Conservation (phyloP, 2,797 vertebrate genomes). For the Cottoperca gobio region DNA sequence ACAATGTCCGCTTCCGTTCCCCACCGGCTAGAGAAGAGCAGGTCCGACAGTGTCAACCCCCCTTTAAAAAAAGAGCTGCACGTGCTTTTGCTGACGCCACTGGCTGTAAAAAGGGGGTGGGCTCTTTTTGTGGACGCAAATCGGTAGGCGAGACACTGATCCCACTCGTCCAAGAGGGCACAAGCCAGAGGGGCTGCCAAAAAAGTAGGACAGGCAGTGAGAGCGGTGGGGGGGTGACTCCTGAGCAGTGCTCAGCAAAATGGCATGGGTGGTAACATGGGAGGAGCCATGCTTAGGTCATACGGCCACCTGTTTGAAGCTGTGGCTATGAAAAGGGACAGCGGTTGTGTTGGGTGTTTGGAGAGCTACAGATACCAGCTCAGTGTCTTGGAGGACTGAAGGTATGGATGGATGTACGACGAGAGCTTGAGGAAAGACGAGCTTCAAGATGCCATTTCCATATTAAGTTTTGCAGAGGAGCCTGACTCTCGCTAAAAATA, state of each 20-base stretch:
- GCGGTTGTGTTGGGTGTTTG: constrained; percentile 37
- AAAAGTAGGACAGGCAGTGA: constrained; percentile 43
- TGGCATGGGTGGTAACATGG: constrained; percentile 34
- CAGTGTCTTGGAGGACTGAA: constrained; percentile 56
- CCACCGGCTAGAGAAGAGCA: constrained; percentile 80
- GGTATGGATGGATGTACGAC: constrained; percentile 44
- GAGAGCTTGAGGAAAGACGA: constrained; percentile 61
- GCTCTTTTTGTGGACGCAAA: constrained; percentile 14
- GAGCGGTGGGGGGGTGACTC: not conserved
- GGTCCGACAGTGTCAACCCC: constrained; percentile 58
- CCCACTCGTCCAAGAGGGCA: constrained; percentile 17
- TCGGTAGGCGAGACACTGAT: constrained; percentile 20
- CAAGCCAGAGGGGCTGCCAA: constrained; percentile 37
- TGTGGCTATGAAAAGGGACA: constrained; percentile 40
- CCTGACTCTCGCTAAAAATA: constrained; percentile 83
- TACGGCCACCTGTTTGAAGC: constrained; percentile 74
- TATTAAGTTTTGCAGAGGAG: constrained; percentile 82
- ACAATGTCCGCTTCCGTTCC: constrained; percentile 72
- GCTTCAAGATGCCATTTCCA: constrained; percentile 79
- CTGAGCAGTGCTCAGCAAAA: constrained; percentile 39
- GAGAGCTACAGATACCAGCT: constrained; percentile 40
- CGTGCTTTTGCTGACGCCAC: constrained; percentile 61
- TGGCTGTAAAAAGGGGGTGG: constrained; percentile 28
- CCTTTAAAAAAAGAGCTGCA: constrained; percentile 71
- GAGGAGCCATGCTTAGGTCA: constrained; percentile 43